A percentile compares a stretch with the other conserved stretches of the same genome.
These are phyloP conservation scores for Pelobates fuscus DNA, from an alignment of 2,113 vertebrate species.

Conservation along the genomic window DNA sequence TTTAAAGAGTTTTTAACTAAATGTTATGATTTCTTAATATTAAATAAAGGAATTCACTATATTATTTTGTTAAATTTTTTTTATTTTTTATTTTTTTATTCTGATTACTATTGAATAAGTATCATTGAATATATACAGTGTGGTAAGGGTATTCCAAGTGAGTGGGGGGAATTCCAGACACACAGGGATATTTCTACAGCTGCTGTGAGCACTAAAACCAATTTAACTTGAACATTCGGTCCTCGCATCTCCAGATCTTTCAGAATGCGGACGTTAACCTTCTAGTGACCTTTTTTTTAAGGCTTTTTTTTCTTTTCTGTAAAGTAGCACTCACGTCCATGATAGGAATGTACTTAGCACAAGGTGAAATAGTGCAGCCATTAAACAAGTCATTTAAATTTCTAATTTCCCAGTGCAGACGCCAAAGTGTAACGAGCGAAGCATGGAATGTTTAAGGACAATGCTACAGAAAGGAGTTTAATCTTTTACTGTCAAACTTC, in stretches of 20 bases:
- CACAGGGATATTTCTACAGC: slow-evolving; percentile 63
- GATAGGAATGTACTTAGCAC: slow-evolving; percentile 24
- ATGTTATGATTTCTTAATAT: no score
- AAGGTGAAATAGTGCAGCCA: slow-evolving; percentile 49
- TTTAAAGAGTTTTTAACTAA: no score
- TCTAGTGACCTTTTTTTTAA: background rate
- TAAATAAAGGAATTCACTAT: no score
- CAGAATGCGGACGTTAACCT: background rate
- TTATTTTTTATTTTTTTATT: no score
- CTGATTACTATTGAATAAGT: no score
- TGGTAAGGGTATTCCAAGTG: slow-evolving; percentile 57
- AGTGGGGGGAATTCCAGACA: slow-evolving; percentile 45
- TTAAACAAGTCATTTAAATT: slow-evolving; percentile 36
- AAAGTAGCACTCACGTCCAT: fast-evolving
- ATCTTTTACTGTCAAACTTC: no score
- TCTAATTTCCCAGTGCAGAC: slow-evolving; percentile 14
- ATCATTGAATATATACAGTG: no score
- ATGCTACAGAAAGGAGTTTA: no score
- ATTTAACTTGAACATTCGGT: background rate
- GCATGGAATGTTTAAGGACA: background rate
- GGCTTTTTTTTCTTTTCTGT: background rate
- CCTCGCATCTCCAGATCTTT: slow-evolving; percentile 40
- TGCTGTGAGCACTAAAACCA: slow-evolving; percentile 54
- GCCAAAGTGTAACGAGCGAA: background rate
- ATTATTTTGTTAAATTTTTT: no score